Evolutionary conservation across 2,113 vertebrate species (phyloP).

Genomic region (Tichodroma muraria): DNA sequence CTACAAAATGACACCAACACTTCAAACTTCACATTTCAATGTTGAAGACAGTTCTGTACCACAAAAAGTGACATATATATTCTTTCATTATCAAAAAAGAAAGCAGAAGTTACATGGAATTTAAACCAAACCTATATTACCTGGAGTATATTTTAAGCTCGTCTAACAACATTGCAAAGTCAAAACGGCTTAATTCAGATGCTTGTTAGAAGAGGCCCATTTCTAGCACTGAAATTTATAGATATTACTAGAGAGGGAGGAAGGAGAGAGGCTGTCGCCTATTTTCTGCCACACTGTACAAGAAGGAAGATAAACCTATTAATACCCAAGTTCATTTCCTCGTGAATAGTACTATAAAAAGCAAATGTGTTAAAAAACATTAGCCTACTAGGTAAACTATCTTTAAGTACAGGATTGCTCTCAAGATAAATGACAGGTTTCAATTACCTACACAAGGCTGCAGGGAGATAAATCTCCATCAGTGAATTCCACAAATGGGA

Average conservation of each 20-base stretch:
- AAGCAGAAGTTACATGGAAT: not conserved
- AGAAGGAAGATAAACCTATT: not conserved
- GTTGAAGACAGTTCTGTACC: not conserved
- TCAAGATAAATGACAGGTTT: conserved; percentile 33
- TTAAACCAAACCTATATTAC: not conserved
- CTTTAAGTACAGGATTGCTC: conserved; percentile 7
- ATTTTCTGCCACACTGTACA: not conserved
- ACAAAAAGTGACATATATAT: not conserved
- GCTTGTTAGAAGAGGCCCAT: not conserved
- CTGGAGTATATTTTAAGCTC: not conserved
- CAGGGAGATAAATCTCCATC: not conserved
- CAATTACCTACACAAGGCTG: conserved; percentile 1
- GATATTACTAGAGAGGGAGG: not conserved
- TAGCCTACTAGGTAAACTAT: not conserved
- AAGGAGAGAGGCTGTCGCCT: not conserved
- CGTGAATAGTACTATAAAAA: not conserved
- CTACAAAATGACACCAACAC: not conserved
- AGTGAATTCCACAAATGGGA: not conserved
- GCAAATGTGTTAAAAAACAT: not conserved
- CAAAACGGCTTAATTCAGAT: not conserved
- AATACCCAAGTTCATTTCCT: not conserved
- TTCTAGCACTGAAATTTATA: not conserved
- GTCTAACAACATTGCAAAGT: not conserved
- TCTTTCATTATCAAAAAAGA: not conserved
- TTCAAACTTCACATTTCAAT: not conserved